Evolutionary conservation across 2,113 vertebrate genomes (phyloP).

Genomic region (Lagenorhynchus albirostris): DNA sequence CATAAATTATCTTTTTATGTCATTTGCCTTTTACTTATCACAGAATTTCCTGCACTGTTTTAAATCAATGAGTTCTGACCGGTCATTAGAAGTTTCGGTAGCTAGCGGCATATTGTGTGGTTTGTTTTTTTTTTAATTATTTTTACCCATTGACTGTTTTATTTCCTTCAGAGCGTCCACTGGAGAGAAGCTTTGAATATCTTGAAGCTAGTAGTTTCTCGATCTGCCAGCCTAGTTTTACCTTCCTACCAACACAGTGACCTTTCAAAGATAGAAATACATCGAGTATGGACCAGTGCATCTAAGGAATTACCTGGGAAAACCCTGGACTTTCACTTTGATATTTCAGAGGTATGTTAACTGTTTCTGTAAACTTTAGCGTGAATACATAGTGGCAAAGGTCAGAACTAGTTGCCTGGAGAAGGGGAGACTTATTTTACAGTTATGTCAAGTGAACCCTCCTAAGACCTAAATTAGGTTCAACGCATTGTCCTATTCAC

Average conservation of each 20-base stretch:
- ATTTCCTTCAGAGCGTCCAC: slow-evolving; percentile 88
- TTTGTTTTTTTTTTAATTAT: background rate
- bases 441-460: background rate
- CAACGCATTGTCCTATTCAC: background rate
- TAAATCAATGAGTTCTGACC: background rate
- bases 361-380: background rate
- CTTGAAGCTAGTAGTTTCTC: slow-evolving; percentile 96
- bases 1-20: background rate
- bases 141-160: background rate
- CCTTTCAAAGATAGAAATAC: slow-evolving; percentile 94
- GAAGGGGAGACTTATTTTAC: background rate
- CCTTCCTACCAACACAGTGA: slow-evolving; percentile 92
- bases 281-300: slow-evolving; percentile 94
- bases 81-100: background rate
- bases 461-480: background rate
- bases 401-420: background rate
- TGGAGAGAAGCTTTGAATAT: slow-evolving; percentile 98
- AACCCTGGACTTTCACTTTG: slow-evolving; percentile 97
- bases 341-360: slow-evolving; percentile 95
- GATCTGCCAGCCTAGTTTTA: slow-evolving; percentile 95
- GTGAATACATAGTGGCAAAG: background rate
- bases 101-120: no score
- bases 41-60: background rate
- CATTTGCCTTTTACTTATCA: background rate
- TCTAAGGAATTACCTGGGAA: slow-evolving; percentile 97